Base-by-base conservation (phyloP, 1,140 invertebrate species). In the Augochlora pura region DNA sequence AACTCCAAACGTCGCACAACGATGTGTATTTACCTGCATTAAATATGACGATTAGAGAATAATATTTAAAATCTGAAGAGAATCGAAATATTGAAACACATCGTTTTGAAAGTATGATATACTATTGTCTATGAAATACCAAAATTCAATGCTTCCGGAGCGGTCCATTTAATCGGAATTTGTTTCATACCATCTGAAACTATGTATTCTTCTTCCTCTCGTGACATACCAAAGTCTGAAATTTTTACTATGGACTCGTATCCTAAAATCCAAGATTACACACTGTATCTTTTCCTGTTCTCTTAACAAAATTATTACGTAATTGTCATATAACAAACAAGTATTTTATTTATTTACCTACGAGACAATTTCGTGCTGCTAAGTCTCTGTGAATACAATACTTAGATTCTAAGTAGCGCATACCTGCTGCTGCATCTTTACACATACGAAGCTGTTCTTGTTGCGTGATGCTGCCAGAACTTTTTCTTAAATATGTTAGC, bases 111-210 rank as follows among this genome's bases (percentile, higher is more conserved):
- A 9, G 21, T 25, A 32, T 0, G 16, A 39, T 4, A 66, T 21
- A 4, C 27, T 21, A 16, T 10, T 46, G 42, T 46, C 2, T 46
- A 46, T 52, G 9, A 76, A 60, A 94, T 94, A 97, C 98, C 98
- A 93, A 98, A 99, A 93, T 99, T 98, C 21, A 99, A 93, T 32
- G 98, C 98, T 93, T 99, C 98, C 5, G 98, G 98, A 5, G 98
- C 98, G 1, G 98, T 99, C 98, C 98, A 99, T 92, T 99, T 99
- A 64, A 99, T 99, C 0, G 98, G 98, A 90, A 99, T 99, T 94
- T 99, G 98, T 93, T 99, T 99, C 97, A 99, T 98, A 32, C 98
- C 98, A 86, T 98, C 97, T 1, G 98, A 99, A 57, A 99, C 98
- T 80, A 97, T 98, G 87, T 99, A 99, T 91, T 99, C 98, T 91